Evolutionary conservation across 2,888 invertebrate species (phyloP).

Genomic region (Lepidochrysops patricia): DNA sequence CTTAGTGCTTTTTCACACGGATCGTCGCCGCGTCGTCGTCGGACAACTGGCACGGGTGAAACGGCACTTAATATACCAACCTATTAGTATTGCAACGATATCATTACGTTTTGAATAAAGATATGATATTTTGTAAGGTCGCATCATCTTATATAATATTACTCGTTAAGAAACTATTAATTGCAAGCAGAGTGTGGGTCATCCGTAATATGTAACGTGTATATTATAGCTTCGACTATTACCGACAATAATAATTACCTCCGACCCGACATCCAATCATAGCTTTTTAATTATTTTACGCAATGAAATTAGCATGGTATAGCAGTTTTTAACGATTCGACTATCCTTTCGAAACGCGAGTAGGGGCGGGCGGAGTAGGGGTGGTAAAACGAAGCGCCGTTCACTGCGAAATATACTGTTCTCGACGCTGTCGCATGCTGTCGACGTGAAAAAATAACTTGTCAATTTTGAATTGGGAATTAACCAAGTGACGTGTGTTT

Average conservation of each 20-base stretch:
- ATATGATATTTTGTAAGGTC: background rate
- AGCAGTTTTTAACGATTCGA: conserved; percentile 43
- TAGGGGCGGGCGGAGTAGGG: conserved; percentile 63
- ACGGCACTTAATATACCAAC: too few relatives aligned
- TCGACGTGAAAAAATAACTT: conserved; percentile 36
- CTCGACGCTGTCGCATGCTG: conserved; percentile 47
- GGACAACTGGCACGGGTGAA: too few relatives aligned
- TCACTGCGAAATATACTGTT: conserved; percentile 52
- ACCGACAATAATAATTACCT: background rate
- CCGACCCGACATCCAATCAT: background rate
- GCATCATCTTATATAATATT: background rate
- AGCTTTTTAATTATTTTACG: conserved; percentile 36
- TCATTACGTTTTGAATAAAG: background rate
- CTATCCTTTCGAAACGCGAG: conserved; percentile 66
- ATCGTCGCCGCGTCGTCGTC: too few relatives aligned
- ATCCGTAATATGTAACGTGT: background rate
- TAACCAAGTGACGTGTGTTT: conserved; percentile 35
- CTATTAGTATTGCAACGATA: background rate
- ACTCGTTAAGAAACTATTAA: background rate
- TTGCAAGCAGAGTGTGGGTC: background rate
- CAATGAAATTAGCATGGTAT: conserved; percentile 50
- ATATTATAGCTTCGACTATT: background rate
- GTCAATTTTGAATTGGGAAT: conserved; percentile 28
- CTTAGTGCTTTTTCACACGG: too few relatives aligned
- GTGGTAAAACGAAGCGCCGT: conserved; percentile 63